Evolutionary conservation across 2,888 invertebrate species (phyloP).

Genomic region (Polymixis lichenea): DNA sequence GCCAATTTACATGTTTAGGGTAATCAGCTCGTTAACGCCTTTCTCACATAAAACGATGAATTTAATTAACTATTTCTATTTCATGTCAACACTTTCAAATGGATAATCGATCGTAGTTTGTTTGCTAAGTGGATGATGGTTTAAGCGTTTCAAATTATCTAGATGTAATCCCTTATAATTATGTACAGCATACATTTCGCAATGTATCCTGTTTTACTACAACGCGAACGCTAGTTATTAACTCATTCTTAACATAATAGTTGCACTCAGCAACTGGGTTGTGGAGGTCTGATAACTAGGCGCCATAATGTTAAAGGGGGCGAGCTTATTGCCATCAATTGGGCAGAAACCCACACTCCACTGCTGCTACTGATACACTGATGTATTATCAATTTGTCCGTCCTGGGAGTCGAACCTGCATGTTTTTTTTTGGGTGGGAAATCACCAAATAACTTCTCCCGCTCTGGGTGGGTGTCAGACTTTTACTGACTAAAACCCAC

Average conservation of each 20-base stretch:
- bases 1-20: neutral
- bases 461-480: too few species aligned
- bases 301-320: too few species aligned
- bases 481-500: too few species aligned
- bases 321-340: neutral
- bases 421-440: too few species aligned
- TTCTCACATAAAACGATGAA: neutral
- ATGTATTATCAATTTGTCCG: neutral
- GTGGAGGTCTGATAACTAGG: too few species aligned
- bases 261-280: too few species aligned
- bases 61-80: too few species aligned
- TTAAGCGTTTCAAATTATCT: neutral
- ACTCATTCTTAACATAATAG: neutral
- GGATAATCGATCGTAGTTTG: neutral
- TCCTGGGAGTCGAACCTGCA: neutral
- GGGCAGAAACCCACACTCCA: neutral
- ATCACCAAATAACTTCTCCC: too few species aligned
- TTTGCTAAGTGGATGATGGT: neutral
- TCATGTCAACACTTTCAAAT: constrained; percentile 1
- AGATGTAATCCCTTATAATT: neutral
- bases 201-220: neutral
- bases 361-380: neutral
- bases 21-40: neutral
- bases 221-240: neutral
- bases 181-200: neutral